phyloP scores from a whole-genome alignment of 2,888 invertebrate genomes.

The Pammene fasciana region DNA sequence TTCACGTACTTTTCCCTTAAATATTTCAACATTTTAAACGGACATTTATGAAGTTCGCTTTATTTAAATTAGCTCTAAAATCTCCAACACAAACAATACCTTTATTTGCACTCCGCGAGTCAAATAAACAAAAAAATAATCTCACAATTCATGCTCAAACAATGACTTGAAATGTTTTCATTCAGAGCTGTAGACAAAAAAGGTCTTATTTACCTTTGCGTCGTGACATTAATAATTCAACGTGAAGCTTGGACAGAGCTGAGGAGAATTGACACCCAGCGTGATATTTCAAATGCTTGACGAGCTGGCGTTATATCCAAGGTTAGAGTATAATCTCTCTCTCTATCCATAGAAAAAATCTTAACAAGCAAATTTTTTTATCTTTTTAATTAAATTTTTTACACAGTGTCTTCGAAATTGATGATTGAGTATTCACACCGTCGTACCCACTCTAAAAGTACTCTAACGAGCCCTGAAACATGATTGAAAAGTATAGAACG shows the following conservation, averaged over 20 bases:
- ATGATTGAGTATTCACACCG: too few species aligned
- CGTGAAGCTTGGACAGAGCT: conserved; percentile 15
- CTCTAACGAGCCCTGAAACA: too few species aligned
- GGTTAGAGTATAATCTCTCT: too few species aligned
- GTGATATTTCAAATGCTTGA: background rate
- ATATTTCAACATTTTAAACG: too few species aligned
- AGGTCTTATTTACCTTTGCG: conserved; percentile 27
- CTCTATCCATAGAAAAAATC: too few species aligned
- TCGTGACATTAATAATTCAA: conserved; percentile 37
- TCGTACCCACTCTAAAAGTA: too few species aligned
- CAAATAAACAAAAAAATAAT: conserved; percentile 21
- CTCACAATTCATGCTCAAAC: conserved; percentile 11
- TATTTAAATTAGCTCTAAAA: conserved; percentile 5
- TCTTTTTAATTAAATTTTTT: too few species aligned
- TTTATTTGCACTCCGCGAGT: background rate
- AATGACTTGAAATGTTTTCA: conserved; percentile 21
- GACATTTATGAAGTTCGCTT: background rate
- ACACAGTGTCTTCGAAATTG: too few species aligned
- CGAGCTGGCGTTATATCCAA: background rate
- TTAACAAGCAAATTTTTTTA: too few species aligned
- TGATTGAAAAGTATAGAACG: too few species aligned
- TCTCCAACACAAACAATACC: background rate
- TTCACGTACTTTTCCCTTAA: too few species aligned
- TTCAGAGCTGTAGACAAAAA: conserved; percentile 15
- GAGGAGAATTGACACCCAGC: conserved; percentile 25